Conservation (phyloP, 2,797 vertebrate species). For the Centroberyx gerrardi region DNA sequence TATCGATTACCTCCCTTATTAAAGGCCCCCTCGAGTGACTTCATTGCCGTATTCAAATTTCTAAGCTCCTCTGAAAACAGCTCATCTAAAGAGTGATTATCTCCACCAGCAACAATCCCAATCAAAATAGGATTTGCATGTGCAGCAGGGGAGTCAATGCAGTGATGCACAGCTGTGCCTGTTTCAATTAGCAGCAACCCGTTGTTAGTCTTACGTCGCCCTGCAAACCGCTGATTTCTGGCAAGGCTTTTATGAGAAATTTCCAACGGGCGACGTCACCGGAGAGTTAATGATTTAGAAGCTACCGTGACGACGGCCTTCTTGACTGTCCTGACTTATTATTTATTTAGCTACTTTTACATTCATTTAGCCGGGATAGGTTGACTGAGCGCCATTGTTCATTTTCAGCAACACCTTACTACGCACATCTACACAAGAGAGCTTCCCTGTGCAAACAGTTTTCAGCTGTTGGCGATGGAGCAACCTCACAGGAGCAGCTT, state of each 20-base stretch:
- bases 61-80: conserved; percentile 45
- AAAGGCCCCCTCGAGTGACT: conserved; percentile 52
- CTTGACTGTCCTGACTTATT: neutral
- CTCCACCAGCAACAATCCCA: conserved; percentile 50
- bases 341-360: conserved; percentile 11
- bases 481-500: neutral
- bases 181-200: conserved; percentile 69
- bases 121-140: conserved; percentile 66
- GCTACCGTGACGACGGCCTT: neutral
- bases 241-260: conserved; percentile 10
- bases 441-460: neutral
- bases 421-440: neutral
- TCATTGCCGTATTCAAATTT: conserved; percentile 65
- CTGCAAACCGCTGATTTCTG: conserved; percentile 40
- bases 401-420: conserved; percentile 7
- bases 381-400: neutral
- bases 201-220: conserved; percentile 46
- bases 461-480: neutral
- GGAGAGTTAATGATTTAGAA: conserved; percentile 30
- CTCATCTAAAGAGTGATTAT: conserved; percentile 70
- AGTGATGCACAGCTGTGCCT: conserved; percentile 54
- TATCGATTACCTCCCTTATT: conserved; percentile 74
- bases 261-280: conserved; percentile 23
- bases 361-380: neutral
- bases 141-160: conserved; percentile 50